Evolutionary conservation across 1,140 invertebrate species (phyloP), one percentile per base, ranked within the genome.

Genomic region (Ectropis grisescens): DNA sequence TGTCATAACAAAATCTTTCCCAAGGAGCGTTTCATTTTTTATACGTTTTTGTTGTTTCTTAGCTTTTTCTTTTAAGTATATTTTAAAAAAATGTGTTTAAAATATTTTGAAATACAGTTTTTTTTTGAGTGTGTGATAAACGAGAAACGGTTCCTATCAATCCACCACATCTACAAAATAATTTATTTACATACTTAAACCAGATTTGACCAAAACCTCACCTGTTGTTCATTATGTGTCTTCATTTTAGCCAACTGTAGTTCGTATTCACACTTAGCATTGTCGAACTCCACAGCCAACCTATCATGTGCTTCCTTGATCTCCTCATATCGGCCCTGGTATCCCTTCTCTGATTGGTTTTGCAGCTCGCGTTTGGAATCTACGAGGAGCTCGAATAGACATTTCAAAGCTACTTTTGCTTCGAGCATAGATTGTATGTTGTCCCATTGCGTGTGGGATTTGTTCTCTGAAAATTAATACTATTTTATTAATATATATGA

Each of bases 401-500:
- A 79, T 61, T 87, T 85, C 0, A 90, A 33, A 2, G 85, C 87
- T 14, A 60, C 74, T 58, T 89, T 90, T 0, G 88, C 87, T 54
- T 93, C 91, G 0, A 81, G 57, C 70, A 91, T 85, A 1, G 87
- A 86, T 33, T 89, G 87, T 1, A 92, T 71, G 22, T 74, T 81
- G 29, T 92, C 89, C 67, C 85, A 87, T 32, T 89, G 78, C 0
- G 78, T 81, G 34, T 85, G 86, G 0, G 81, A 58, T 47, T 85
- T 88, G 25, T 84, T 85, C 54, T 90, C 87, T 88, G 44, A 14
- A 61, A 47, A 59, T 10, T 15, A 45, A 35, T 43, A 22, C 19
- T 9, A 22, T n/a, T n/a, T n/a, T n/a, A n/a, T n/a, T n/a, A n/a
- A n/a, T n/a, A n/a, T n/a, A n/a, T n/a, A n/a, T n/a, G n/a, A n/a